Conservation (phyloP, 2,797 vertebrate species). For the Parauchenoglanis punctatus region DNA sequence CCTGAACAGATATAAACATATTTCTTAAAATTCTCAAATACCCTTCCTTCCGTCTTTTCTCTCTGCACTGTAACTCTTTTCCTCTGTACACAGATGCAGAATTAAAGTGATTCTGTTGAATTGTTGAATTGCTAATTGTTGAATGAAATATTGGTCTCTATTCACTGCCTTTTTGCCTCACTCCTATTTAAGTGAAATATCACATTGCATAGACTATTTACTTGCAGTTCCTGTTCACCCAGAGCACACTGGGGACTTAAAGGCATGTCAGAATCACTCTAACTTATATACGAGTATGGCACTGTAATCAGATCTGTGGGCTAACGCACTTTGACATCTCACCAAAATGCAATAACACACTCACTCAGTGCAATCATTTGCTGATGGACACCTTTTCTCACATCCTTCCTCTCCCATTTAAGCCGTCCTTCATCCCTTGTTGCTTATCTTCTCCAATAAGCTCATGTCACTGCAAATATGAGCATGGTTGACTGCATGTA, state of each 20-base stretch:
- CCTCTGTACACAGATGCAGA: not conserved
- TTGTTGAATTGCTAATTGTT: not conserved
- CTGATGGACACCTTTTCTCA: conserved; percentile 54
- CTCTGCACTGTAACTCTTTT: not conserved
- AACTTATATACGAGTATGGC: conserved; percentile 17
- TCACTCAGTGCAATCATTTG: conserved; percentile 38
- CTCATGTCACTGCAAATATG: conserved; percentile 47
- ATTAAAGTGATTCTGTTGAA: not conserved
- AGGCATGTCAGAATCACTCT: conserved; percentile 71
- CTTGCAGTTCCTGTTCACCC: conserved; percentile 62
- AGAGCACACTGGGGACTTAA: conserved; percentile 65
- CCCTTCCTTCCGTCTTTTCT: not conserved
- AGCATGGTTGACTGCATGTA: conserved; percentile 43
- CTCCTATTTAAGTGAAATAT: conserved; percentile 60
- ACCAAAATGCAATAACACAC: conserved; percentile 53
- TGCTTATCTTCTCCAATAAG: conserved; percentile 49
- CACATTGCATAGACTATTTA: conserved; percentile 62
- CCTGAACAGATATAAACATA: not conserved
- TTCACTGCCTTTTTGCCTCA: not conserved
- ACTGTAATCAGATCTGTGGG: conserved; percentile 51
- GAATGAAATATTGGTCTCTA: conserved; percentile 24
- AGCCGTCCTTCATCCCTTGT: conserved; percentile 49
- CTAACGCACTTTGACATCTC: conserved; percentile 56
- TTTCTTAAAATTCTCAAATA: not conserved
- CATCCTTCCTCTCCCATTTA: conserved; percentile 43